A percentile compares a stretch with the other conserved stretches of the same genome.
Evolutionary conservation across 2,113 vertebrate species (phyloP).

Genomic region (Thymallus thymallus): DNA sequence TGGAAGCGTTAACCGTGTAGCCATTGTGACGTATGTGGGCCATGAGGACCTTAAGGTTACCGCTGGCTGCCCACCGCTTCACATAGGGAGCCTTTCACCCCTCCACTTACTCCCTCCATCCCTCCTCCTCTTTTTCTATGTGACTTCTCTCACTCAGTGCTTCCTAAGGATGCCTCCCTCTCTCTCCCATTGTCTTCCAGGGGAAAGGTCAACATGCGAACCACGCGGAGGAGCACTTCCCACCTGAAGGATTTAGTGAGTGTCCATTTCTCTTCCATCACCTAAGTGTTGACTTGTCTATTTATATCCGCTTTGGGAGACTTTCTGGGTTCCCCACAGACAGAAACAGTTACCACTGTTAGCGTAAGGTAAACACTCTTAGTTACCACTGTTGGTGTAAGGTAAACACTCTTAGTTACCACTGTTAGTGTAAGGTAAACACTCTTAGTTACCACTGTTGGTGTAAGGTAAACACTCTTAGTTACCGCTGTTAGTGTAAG

Average conservation of each 20-base stretch:
- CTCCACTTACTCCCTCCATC: background rate
- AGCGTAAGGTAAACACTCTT: no score
- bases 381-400: background rate
- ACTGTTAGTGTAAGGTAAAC: no score
- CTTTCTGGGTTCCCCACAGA: no score
- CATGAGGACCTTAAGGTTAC: background rate
- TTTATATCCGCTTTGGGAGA: background rate
- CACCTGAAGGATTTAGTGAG: slow-evolving; percentile 94
- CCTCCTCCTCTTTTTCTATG: background rate
- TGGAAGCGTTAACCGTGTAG: background rate
- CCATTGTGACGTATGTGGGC: slow-evolving; percentile 22
- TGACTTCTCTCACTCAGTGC: background rate
- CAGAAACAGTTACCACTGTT: no score
- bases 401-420: no score
- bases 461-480: background rate
- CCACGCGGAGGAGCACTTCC: slow-evolving; percentile 92
- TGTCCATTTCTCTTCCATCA: background rate
- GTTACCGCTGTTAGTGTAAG: no score
- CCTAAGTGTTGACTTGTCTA: no score
- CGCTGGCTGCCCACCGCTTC: background rate
- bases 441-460: background rate
- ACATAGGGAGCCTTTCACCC: background rate
- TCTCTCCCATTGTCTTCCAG: slow-evolving; percentile 65
- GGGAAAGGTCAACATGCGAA: slow-evolving; percentile 86
- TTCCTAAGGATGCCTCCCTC: background rate